Evolutionary conservation across 2,888 invertebrate genomes (phyloP), one percentile per base, ranked within the genome.

Genomic region (Drosophila melanosoma): DNA sequence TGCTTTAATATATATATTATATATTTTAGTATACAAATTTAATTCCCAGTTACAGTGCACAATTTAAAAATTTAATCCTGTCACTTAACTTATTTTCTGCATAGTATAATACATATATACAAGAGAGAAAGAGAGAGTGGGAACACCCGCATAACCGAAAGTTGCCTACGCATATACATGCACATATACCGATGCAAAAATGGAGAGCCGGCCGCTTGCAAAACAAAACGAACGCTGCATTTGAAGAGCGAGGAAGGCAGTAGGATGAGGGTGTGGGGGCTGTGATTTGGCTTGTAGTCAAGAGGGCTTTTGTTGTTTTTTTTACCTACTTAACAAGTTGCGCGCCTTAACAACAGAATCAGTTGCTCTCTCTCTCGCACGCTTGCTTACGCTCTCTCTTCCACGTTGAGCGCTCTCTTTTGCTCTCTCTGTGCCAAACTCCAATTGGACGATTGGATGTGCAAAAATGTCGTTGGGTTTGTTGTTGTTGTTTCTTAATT

Each of bases 321-420:
- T 60, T 68, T 66, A 89, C 85, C 84, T 85, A 85, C 82, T 77
- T 80, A 77, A 79, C 82, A 73, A 78, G 56, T 76, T 70, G 74
- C 82, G 81, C 81, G 84, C 83, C 73, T 59, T 81, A 69, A 73
- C 68, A 81, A 83, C 89, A 83, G 75, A 83, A 78, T 82, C 73
- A 86, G 61, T 74, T 72, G 82, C 68, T 66, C 81, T 81, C 87
- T 48, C 65, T 33, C 65, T 38, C 60, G 33, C 69, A 48, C 62
- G 51, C 45, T 57, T 56, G 42, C 42, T 53, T 42, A 32, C 53
- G 29, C 60, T 59, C 52, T 11, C 56, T 52, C 49, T 35, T 29
- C 15, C 23, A 45, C 45, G 45, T 45, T 45, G 15, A 23, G 15
- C 45, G 32, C 49, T 67, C 51, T 40, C 38, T 58, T 58, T 60